These are phyloP conservation scores for Aphrocallistes beatrix DNA, from an alignment of 37 sponge, comb jelly and placozoan species.

Conservation along the genomic window DNA sequence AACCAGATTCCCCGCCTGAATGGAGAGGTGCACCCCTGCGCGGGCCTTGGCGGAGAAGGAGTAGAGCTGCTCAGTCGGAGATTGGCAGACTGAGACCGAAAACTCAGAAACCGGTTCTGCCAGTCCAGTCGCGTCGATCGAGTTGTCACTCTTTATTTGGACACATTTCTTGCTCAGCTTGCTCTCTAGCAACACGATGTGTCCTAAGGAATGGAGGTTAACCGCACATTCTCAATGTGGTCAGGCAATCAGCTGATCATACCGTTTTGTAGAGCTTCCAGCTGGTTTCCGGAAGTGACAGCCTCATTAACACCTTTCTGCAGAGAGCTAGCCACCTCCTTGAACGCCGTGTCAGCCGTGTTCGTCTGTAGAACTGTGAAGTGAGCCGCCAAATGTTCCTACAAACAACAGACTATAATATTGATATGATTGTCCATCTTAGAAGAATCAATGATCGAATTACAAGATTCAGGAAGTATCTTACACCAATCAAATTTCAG, in stretches of 20 bases:
- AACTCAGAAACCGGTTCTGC: not conserved
- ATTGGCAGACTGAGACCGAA: not conserved
- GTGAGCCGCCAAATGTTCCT: not conserved
- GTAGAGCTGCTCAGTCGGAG: not conserved
- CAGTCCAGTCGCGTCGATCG: not conserved
- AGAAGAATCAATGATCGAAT: no score
- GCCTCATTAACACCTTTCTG: slow-evolving; percentile 9
- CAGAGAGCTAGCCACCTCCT: not conserved
- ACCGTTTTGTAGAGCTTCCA: not conserved
- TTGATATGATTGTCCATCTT: no score
- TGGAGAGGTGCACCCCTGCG: not conserved
- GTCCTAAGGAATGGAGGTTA: not conserved
- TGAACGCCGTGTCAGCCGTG: not conserved
- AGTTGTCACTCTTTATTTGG: not conserved
- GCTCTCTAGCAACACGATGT: slow-evolving; percentile 13
- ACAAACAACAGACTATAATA: no score
- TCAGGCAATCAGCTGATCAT: not conserved
- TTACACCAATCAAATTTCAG: no score
- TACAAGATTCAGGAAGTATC: no score
- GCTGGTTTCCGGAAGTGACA: not conserved
- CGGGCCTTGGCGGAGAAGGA: not conserved
- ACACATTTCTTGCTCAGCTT: not conserved
- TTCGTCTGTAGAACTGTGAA: not conserved
- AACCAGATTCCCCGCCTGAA: not conserved
- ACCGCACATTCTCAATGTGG: not conserved